A percentile compares a stretch with the other conserved stretches of the same genome.
phyloP scores from a whole-genome alignment of 1,140 invertebrate genomes.

The Formica exsecta region DNA sequence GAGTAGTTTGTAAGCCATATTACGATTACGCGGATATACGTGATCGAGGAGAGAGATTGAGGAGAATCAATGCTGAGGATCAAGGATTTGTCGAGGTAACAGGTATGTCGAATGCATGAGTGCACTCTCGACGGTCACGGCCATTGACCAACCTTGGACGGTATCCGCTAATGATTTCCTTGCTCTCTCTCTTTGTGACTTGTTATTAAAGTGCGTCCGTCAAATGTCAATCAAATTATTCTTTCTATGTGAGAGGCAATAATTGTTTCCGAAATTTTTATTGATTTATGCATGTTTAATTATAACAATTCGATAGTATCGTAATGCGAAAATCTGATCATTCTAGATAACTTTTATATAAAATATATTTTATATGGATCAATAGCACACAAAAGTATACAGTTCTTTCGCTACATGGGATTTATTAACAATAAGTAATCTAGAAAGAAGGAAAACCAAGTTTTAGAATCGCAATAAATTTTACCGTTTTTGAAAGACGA shows the following conservation, averaged over 20 bases:
- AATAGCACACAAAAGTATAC: neutral
- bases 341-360: neutral
- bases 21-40: conserved; percentile 25
- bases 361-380: neutral
- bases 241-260: neutral
- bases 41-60: conserved; percentile 1
- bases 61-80: conserved; percentile 30
- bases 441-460: neutral
- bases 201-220: conserved; percentile 36
- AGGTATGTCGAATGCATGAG: conserved; percentile 19
- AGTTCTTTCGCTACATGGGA: neutral
- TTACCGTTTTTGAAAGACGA: neutral
- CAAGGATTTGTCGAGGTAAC: conserved; percentile 62
- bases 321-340: neutral
- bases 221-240: conserved; percentile 29
- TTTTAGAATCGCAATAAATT: neutral
- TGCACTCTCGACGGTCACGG: conserved; percentile 66
- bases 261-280: conserved; percentile 1
- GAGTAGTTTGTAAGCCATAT: neutral
- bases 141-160: conserved; percentile 73
- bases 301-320: neutral
- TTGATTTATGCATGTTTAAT: neutral
- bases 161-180: conserved; percentile 71
- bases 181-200: conserved; percentile 56
- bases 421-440: neutral